Base-by-base conservation (phyloP, 2,797 vertebrate genomes). In the Borostomias antarcticus region DNA sequence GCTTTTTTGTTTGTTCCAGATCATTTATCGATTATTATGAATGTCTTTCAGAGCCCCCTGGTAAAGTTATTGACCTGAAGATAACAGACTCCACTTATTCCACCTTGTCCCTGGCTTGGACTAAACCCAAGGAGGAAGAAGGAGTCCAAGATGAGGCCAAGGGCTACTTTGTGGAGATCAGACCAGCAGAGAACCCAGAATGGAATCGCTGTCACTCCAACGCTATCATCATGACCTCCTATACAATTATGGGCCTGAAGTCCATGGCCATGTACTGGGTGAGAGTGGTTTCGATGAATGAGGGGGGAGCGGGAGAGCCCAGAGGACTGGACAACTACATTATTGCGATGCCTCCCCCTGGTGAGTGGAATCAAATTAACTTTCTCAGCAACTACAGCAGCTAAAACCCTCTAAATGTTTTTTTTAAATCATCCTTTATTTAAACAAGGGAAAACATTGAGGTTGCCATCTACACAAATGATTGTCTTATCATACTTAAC, bases 101-200 rank as follows among this genome's bases (percentile, higher is more conserved):
- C 33, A 94, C 93, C 6, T 74, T 97, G 82, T 92, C 91, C 0
- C 74, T 97, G 79, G 82, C 80, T 11, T 97, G 96, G 96, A 89
- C 61, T 32, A 92, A 83, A 82, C 95, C 96, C 0, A 89, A 73
- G 0, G 58, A 82, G 10, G 82, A 90, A 40, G 83, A 90, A 0
- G 92, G 90, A 1, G 87, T 92, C 61, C 81, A 89, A 64, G 90
- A 87, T 5, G 83, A 86, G 25, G 91, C 93, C 30, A 94, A 91
- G 75, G 94, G 94, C 9, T 97, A 95, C 0, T 84, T 94, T 74
- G 93, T 96, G 68, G 95, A 97, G 79, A 74, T 95, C 58, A 85
- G 91, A 58, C 80, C 89, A 70, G 84, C 87, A 8, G 89, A 89
- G 65, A 86, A 83, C 75, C 80, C 85, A 32, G 91, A 84, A 40